Evolutionary conservation across 2,113 vertebrate genomes (phyloP).

Genomic region (Canis aureus): DNA sequence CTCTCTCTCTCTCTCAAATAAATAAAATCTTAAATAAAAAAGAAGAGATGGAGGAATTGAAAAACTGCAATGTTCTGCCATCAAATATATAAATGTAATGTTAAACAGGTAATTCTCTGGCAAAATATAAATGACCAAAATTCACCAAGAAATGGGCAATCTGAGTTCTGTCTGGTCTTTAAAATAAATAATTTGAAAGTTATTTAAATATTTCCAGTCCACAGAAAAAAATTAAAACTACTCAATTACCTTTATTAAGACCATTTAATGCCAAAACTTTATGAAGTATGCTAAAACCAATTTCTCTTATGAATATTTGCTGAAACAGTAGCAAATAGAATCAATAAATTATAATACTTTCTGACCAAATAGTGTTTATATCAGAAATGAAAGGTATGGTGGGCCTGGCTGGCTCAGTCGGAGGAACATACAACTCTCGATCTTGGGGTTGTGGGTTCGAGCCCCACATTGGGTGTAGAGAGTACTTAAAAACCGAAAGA

Average conservation of each 20-base stretch:
- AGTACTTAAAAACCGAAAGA: not conserved
- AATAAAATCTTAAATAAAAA: no score
- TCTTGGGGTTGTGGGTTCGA: not conserved
- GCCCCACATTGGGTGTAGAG: not conserved
- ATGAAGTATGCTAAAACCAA: not conserved
- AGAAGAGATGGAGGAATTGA: not conserved
- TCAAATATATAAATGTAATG: not conserved
- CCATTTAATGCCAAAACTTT: not conserved
- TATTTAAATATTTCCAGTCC: not conserved
- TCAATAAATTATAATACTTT: not conserved
- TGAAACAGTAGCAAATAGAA: not conserved
- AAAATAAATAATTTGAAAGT: not conserved
- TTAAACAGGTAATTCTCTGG: not conserved
- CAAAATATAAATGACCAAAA: slow-evolving; percentile 27
- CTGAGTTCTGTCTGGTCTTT: not conserved
- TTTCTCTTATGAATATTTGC: not conserved
- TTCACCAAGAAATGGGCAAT: not conserved
- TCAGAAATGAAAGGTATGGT: not conserved
- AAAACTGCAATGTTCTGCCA: not conserved
- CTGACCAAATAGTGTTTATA: not conserved
- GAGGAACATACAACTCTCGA: not conserved
- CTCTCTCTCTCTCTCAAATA: no score
- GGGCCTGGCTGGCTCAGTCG: not conserved
- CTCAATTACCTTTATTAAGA: not conserved
- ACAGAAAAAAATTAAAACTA: not conserved